Evolutionary conservation across 2,797 vertebrate species (phyloP).

Genomic region (Enteromius treurensis): DNA sequence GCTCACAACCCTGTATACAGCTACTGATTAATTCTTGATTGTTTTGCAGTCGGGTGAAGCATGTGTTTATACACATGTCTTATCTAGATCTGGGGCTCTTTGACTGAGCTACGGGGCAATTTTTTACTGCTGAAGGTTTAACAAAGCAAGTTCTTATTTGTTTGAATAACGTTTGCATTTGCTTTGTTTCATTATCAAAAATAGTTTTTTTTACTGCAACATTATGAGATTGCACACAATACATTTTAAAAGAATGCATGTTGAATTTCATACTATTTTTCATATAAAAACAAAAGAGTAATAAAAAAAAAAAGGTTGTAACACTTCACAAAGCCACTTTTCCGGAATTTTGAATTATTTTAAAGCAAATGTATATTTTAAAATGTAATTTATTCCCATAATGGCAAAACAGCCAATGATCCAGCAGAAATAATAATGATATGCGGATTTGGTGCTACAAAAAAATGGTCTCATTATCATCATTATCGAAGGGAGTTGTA

Average conservation of each 20-base stretch:
- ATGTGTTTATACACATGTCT: slow-evolving; percentile 15
- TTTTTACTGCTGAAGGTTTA: neutral
- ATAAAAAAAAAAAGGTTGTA: neutral
- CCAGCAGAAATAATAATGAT: neutral
- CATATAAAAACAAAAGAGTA: neutral
- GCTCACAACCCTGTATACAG: neutral
- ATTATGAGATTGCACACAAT: neutral
- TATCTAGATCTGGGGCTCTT: slow-evolving; percentile 16
- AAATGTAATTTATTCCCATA: neutral
- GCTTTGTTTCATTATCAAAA: neutral
- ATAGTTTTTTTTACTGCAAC: neutral
- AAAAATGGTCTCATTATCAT: neutral
- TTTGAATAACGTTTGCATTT: neutral
- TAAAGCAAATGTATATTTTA: neutral
- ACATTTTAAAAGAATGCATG: neutral
- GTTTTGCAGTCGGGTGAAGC: slow-evolving; percentile 12
- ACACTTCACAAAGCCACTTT: neutral
- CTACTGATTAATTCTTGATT: slow-evolving; percentile 15
- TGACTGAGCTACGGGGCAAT: neutral
- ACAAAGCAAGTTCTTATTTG: neutral
- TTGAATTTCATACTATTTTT: neutral
- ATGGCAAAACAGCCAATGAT: neutral
- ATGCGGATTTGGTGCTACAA: neutral
- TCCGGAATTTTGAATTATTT: neutral
- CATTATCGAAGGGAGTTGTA: neutral